Percentiles rank a stretch among this genome's conserved stretches.
These are phyloP conservation scores for Isurus oxyrinchus DNA, from an alignment of 2,113 vertebrate species.

Conservation along the genomic window DNA sequence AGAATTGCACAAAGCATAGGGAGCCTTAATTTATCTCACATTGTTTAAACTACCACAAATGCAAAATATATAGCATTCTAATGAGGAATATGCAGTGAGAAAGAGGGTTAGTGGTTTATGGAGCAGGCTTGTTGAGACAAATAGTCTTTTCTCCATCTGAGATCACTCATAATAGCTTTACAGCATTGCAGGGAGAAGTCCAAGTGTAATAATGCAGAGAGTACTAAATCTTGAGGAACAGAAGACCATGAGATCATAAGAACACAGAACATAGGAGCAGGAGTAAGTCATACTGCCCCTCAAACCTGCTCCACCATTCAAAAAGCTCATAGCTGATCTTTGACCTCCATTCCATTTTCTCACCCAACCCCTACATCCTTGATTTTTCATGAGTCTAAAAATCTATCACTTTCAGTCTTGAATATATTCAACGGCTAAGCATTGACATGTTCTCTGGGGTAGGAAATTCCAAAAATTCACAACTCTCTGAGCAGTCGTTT, in stretches of 20 bases:
- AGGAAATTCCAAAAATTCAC: too few relatives aligned
- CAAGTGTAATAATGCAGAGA: not conserved
- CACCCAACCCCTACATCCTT: too few relatives aligned
- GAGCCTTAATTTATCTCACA: not conserved
- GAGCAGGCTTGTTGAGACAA: not conserved
- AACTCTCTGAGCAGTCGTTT: too few relatives aligned
- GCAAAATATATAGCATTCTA: not conserved
- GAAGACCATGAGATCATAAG: too few relatives aligned
- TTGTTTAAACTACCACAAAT: not conserved
- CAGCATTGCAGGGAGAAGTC: not conserved
- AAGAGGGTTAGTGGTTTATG: not conserved
- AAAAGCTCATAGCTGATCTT: too few relatives aligned
- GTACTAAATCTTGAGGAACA: not conserved
- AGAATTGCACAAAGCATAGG: not conserved
- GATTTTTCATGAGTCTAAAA: too few relatives aligned
- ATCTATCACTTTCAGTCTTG: too few relatives aligned
- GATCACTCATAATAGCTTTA: not conserved
- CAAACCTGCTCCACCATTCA: not conserved
- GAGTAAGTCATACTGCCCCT: not conserved
- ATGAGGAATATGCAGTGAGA: not conserved
- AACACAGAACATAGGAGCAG: not conserved
- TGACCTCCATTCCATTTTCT: too few relatives aligned
- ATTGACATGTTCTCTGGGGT: too few relatives aligned
- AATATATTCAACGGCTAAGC: too few relatives aligned
- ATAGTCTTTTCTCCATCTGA: not conserved